Evolutionary conservation across 2,888 invertebrate species (phyloP).

Genomic region (Apodemia zela): DNA sequence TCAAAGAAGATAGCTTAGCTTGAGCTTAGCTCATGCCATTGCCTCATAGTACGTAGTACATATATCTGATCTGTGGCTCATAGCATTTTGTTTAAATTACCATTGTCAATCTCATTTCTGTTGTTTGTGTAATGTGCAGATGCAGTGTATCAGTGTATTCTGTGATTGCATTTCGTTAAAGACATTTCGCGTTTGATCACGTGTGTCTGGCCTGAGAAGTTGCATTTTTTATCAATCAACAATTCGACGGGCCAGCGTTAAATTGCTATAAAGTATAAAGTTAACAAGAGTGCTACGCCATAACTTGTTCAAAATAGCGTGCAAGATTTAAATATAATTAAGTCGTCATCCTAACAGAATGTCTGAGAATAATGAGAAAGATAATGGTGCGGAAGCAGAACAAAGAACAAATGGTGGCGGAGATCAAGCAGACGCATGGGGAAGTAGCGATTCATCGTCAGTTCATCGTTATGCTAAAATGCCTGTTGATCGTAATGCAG

Average conservation of each 20-base stretch:
- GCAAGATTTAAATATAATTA: not conserved
- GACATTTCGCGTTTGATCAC: not conserved
- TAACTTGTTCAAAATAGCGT: not conserved
- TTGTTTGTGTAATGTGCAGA: no score
- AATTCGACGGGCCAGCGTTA: not conserved
- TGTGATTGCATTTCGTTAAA: no score
- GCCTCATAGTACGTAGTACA: no score
- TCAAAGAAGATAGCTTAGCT: no score
- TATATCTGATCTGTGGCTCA: no score
- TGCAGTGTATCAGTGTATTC: no score
- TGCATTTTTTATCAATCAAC: not conserved
- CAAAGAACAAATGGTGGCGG: constrained; percentile 71
- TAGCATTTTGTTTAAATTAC: no score
- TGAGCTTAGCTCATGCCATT: no score
- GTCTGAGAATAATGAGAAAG: constrained; percentile 52
- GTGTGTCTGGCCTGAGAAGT: not conserved
- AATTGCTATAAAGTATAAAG: not conserved
- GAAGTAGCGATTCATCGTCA: constrained; percentile 59
- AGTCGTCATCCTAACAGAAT: constrained; percentile 35
- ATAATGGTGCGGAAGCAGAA: constrained; percentile 60
- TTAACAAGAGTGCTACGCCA: not conserved
- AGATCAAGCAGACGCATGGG: constrained; percentile 72
- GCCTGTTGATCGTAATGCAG: constrained; percentile 84
- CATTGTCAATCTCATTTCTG: not conserved
- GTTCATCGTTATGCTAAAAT: constrained; percentile 72